Evolutionary conservation across 2,888 invertebrate genomes (phyloP).

Genomic region (Rapana venosa): DNA sequence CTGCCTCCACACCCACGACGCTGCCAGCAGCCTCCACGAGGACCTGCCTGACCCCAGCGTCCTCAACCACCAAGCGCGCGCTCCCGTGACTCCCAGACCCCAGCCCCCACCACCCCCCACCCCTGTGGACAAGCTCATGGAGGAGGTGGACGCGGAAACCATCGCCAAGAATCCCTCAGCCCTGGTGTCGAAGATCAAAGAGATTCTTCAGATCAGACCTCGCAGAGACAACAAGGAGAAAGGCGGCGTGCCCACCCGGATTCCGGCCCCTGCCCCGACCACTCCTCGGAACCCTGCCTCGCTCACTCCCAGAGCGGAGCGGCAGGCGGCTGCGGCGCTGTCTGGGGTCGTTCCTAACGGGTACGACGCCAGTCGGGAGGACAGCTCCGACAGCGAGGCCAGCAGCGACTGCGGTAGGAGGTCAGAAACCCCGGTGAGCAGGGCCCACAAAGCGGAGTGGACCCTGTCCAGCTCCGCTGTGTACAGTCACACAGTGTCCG

Average conservation of each 20-base stretch:
- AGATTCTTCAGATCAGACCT: slow-evolving; percentile 66
- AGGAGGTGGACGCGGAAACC: slow-evolving; percentile 44
- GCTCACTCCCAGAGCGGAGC: neutral
- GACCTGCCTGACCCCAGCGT: neutral
- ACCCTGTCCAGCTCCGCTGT: neutral
- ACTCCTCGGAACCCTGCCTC: neutral
- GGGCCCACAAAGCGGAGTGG: slow-evolving; percentile 67
- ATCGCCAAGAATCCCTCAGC: slow-evolving; percentile 50
- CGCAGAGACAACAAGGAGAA: slow-evolving; percentile 60
- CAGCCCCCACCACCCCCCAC: neutral
- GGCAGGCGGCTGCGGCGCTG: neutral
- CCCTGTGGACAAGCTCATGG: slow-evolving; percentile 18
- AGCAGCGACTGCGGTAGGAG: slow-evolving; percentile 54
- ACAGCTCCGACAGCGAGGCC: slow-evolving; percentile 47
- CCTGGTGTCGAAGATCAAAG: slow-evolving; percentile 66
- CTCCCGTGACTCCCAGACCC: slow-evolving; percentile 29
- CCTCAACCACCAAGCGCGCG: slow-evolving; percentile 29
- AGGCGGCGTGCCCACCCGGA: slow-evolving; percentile 20
- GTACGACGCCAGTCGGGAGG: slow-evolving; percentile 34
- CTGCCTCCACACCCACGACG: slow-evolving; percentile 34
- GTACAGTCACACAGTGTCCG: slow-evolving; percentile 50
- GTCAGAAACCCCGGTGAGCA: slow-evolving; percentile 63
- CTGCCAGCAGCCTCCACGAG: slow-evolving; percentile 31
- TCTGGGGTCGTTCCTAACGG: neutral
- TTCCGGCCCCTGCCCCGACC: neutral